Evolutionary conservation across 1,140 invertebrate species (phyloP), one percentile per base, ranked within the genome.

Genomic region (Ips typographus): DNA sequence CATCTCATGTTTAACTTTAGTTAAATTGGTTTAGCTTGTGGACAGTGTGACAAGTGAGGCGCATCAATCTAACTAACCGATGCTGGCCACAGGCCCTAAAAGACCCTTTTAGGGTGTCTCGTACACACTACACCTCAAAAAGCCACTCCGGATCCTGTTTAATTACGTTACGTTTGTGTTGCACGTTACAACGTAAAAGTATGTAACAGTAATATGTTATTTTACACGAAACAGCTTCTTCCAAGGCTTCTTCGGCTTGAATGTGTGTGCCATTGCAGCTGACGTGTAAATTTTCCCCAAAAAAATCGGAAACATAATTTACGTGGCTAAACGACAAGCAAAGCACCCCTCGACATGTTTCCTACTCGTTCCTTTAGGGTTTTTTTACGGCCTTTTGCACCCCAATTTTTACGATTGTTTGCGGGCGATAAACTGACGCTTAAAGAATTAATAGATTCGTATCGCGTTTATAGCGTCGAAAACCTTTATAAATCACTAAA

Each of bases 341-440:
- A 65, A 65, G 39, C 49, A n/a, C 49, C 53, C 63, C 63, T 52
- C 40, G 56, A 65, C 55, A 22, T 42, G 63, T 65, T 65, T 55
- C 63, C 42, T 65, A 56, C 37, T 40, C 44, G 52, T 39, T 40
- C 52, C n/a, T 55, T 39, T 38, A 43, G 47, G 52, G 52, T 43
- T 56, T 65, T 63, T 63, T 65, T 65, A 56, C 63, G 63, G 52
- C 63, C 4, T 44, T 38, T 22, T 56, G 62, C 62, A 65, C 62
- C 52, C 52, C 52, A 65, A 65, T 65, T 65, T 65, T 65, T 65
- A 65, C 63, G 63, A 65, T 65, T 65, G 63, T 65, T 61, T 65
- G 63, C 37, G 40, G 63, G 38, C 63, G 63, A 65, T 65, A 65
- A 65, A 65, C 22, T 22, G 40, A 7, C 63, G 63, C 52, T 65